phyloP scores from a whole-genome alignment of 2,888 invertebrate genomes.

The Drosophila macrospina region DNA sequence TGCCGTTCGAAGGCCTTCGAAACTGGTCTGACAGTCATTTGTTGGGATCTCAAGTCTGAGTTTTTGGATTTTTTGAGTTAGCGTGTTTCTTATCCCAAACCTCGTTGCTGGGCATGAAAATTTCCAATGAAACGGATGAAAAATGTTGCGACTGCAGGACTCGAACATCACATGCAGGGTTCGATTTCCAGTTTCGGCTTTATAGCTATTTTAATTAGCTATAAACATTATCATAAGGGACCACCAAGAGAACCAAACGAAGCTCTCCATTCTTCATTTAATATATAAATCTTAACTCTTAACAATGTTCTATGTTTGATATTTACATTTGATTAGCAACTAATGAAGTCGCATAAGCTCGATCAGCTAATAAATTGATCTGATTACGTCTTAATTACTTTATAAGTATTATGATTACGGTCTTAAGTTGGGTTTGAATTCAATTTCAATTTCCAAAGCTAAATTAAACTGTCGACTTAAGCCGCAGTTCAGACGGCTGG shows the following conservation, averaged over 20 bases:
- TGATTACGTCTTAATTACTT: constrained; percentile 58
- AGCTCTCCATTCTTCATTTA: constrained; percentile 18
- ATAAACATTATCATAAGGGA: constrained; percentile 46
- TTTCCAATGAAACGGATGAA: constrained; percentile 77
- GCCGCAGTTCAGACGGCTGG: constrained; percentile 34
- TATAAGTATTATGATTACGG: constrained; percentile 61
- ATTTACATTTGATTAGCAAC: constrained; percentile 68
- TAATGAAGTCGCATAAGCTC: constrained; percentile 81
- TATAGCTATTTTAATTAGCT: constrained; percentile 80
- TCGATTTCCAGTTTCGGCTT: constrained; percentile 23
- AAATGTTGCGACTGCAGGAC: constrained; percentile 69
- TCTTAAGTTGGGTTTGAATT: constrained; percentile 60
- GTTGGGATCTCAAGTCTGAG: constrained; percentile 32
- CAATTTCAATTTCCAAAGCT: constrained; percentile 58
- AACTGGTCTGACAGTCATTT: constrained; percentile 65
- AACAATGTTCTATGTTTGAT: constrained; percentile 38
- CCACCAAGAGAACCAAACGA: constrained; percentile 56
- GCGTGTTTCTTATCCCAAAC: constrained; percentile 77
- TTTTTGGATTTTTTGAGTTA: constrained; percentile 43
- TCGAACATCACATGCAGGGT: constrained; percentile 60
- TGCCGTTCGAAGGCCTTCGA: constrained; percentile 76
- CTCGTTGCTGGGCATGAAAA: constrained; percentile 48
- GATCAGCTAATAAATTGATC: constrained; percentile 69
- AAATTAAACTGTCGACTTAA: constrained; percentile 81
- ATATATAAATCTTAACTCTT: constrained; percentile 58